A percentile compares a stretch with the other conserved stretches of the same genome.
Conservation (phyloP, 1,140 invertebrate species). For the Nautilus pompilius region DNA sequence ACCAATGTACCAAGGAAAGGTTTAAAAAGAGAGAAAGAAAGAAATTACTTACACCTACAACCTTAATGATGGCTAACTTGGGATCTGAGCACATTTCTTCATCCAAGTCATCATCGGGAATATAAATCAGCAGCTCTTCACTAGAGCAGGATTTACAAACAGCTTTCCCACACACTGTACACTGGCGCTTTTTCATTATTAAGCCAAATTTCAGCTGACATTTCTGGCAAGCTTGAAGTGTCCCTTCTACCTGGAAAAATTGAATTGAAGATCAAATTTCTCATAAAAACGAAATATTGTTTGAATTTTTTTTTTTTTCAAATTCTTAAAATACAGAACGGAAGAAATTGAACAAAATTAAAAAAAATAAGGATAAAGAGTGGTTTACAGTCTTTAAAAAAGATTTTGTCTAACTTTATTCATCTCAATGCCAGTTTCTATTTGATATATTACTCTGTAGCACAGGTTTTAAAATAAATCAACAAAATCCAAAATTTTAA, state of each 20-base stretch:
- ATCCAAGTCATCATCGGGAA: constrained; percentile 26
- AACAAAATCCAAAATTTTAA: no score
- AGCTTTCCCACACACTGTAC: constrained; percentile 35
- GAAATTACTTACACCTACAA: constrained; percentile 30
- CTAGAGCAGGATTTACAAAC: constrained; percentile 37
- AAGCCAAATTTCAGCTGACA: constrained; percentile 29
- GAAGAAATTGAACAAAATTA: no score
- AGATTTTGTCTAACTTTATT: no score
- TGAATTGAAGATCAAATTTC: no score
- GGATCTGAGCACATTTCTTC: constrained; percentile 8
- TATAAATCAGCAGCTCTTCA: constrained; percentile 35
- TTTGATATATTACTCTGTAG: no score
- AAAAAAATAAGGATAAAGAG: no score
- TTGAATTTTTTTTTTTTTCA: no score
- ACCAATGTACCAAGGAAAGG: background rate
- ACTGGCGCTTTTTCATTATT: constrained; percentile 28
- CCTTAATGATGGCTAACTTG: constrained; percentile 33
- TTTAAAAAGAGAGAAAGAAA: background rate
- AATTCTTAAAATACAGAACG: no score
- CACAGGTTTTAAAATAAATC: no score
- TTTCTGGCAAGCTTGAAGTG: constrained; percentile 23
- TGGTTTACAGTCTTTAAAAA: no score
- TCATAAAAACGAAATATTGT: no score
- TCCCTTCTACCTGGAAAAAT: constrained; percentile 36
- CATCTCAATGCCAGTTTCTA: no score